Percentiles rank a stretch among this genome's conserved stretches.
Evolutionary conservation across 2,888 invertebrate species (phyloP).

Genomic region (Cryptocephalus moraei): DNA sequence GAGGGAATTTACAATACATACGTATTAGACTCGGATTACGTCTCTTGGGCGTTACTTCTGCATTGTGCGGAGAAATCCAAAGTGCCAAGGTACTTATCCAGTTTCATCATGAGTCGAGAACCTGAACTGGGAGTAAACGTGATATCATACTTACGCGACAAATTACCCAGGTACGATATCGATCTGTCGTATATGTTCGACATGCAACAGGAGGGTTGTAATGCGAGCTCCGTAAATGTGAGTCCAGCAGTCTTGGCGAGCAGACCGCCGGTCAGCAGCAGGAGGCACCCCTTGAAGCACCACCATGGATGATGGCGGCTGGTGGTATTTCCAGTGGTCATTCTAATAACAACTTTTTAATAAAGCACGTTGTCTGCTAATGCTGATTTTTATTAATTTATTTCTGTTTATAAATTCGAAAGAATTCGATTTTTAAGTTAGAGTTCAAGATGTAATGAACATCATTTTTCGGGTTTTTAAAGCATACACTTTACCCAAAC

Average conservation of each 20-base stretch:
- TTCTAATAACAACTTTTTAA: neutral
- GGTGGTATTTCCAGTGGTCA: no score
- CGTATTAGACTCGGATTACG: slow-evolving; percentile 74
- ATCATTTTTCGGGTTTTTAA: no score
- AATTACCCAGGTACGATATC: slow-evolving; percentile 72
- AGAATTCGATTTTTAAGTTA: no score
- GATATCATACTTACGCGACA: slow-evolving; percentile 66
- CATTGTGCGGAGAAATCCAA: slow-evolving; percentile 79
- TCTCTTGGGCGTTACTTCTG: slow-evolving; percentile 70
- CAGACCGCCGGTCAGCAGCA: slow-evolving; percentile 21
- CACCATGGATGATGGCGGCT: slow-evolving; percentile 23
- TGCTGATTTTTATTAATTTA: neutral
- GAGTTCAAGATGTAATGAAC: no score
- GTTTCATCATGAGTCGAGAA: slow-evolving; percentile 65
- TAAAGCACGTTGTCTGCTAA: neutral
- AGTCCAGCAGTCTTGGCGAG: slow-evolving; percentile 27
- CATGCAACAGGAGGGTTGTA: slow-evolving; percentile 64
- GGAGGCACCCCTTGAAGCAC: slow-evolving; percentile 41
- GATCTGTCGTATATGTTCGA: slow-evolving; percentile 76
- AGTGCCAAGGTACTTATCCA: slow-evolving; percentile 70
- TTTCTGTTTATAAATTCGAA: neutral
- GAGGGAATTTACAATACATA: slow-evolving; percentile 84
- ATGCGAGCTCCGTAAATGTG: slow-evolving; percentile 34
- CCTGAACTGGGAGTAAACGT: slow-evolving; percentile 53
- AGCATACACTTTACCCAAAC: no score